These are phyloP conservation scores for Alviniconcha strummeri DNA, from an alignment of 2,888 invertebrate genomes.

Conservation along the genomic window DNA sequence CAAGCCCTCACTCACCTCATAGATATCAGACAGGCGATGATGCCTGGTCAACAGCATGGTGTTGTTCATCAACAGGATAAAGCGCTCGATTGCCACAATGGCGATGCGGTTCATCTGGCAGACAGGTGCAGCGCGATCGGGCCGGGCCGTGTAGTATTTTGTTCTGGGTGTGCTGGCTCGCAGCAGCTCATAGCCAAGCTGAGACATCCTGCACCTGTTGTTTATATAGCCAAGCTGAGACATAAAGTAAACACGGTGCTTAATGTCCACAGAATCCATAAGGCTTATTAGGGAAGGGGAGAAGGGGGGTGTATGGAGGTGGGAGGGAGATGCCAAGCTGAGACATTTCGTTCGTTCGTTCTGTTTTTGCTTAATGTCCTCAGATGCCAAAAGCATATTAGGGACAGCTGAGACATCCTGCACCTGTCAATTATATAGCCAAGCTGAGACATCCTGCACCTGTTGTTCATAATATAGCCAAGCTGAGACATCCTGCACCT, in stretches of 20 bases:
- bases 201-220: slow-evolving; percentile 23
- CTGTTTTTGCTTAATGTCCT: too few relatives aligned
- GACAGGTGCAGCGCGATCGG: slow-evolving; percentile 57
- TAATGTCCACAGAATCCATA: too few relatives aligned
- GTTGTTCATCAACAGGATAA: slow-evolving; percentile 65
- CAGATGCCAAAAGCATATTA: too few relatives aligned
- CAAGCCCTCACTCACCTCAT: slow-evolving; percentile 46
- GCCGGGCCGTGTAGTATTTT: slow-evolving; percentile 8
- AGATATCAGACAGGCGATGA: slow-evolving; percentile 53
- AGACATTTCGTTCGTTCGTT: too few relatives aligned
- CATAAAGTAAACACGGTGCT: not conserved
- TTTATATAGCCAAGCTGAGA: not conserved
- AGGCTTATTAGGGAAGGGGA: too few relatives aligned
- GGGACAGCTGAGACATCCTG: too few relatives aligned
- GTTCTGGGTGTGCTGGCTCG: slow-evolving; percentile 33
- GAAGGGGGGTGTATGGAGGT: too few relatives aligned
- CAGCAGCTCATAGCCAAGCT: slow-evolving; percentile 38
- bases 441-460: too few relatives aligned
- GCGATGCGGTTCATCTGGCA: slow-evolving; percentile 50
- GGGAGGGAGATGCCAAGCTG: too few relatives aligned
- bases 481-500: too few relatives aligned
- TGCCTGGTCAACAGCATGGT: slow-evolving; percentile 55
- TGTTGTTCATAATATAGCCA: too few relatives aligned
- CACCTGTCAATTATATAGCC: too few relatives aligned
- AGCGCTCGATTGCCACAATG: slow-evolving; percentile 55